Conservation (phyloP, 2,113 vertebrate species). For the Prunella himalayana region DNA sequence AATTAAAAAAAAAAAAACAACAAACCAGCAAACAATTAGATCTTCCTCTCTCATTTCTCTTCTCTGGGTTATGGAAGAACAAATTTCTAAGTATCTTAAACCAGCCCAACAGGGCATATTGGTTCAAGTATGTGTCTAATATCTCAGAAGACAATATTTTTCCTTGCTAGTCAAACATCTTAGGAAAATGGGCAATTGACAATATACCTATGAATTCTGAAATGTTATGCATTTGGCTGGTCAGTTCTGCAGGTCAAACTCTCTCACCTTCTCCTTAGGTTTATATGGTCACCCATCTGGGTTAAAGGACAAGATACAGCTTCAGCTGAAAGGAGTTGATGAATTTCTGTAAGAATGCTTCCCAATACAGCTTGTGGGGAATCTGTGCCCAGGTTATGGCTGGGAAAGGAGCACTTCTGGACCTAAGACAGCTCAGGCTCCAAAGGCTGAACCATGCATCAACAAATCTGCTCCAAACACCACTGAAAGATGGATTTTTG, state of each 20-base stretch:
- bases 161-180: not conserved
- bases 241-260: not conserved
- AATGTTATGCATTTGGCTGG: not conserved
- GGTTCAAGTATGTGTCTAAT: not conserved
- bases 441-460: not conserved
- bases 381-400: not conserved
- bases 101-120: not conserved
- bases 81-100: not conserved
- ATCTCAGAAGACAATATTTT: not conserved
- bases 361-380: not conserved
- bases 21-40: not conserved
- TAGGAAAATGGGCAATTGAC: not conserved
- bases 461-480: rapidly evolving
- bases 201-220: not conserved
- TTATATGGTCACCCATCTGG: not conserved
- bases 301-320: not conserved
- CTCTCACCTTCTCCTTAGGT: rapidly evolving
- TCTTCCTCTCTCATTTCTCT: not conserved
- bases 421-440: not conserved
- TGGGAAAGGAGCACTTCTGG: not conserved
- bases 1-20: not conserved
- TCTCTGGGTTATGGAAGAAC: not conserved
- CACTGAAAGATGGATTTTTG: not conserved
- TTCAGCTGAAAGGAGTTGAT: not conserved
- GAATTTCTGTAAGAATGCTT: not conserved